Conservation (phyloP, 2,888 invertebrate genomes). For the Octonoba sinensis region DNA sequence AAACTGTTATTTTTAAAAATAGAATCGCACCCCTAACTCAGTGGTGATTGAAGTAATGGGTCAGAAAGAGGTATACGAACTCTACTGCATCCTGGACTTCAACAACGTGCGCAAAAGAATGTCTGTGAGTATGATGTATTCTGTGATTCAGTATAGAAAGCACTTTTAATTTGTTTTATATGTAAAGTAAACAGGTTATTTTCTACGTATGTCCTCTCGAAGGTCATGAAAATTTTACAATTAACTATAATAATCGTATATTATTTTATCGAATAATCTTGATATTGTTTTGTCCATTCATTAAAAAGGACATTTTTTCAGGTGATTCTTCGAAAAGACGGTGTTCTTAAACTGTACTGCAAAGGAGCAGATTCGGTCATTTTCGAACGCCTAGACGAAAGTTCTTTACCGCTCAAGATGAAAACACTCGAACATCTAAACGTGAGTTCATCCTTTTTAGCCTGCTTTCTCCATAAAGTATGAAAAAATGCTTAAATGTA, state of each 20-base stretch:
- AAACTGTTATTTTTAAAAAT: conserved; percentile 5
- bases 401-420: conserved; percentile 82
- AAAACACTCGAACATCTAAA: conserved; percentile 94
- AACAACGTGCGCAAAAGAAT: conserved; percentile 99
- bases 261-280: no score
- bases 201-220: no score
- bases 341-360: conserved; percentile 83
- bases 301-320: conserved; percentile 12
- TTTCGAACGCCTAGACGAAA: conserved; percentile 88
- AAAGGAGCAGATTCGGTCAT: conserved; percentile 99
- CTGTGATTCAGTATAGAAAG: conserved; percentile 15
- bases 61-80: conserved; percentile 80
- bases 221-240: no score
- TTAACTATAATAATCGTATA: no score
- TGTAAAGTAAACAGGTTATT: no score
- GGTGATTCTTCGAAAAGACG: conserved; percentile 68
- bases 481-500: no score
- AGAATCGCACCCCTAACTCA: conserved; percentile 73
- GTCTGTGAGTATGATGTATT: conserved; percentile 80
- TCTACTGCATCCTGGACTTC: conserved; percentile 97
- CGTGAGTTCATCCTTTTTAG: conserved; percentile 75
- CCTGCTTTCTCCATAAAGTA: no score
- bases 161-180: no score
- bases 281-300: no score
- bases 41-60: conserved; percentile 78